Conservation (phyloP, 2,888 invertebrate genomes). For the Meghimatium bilineatum region DNA sequence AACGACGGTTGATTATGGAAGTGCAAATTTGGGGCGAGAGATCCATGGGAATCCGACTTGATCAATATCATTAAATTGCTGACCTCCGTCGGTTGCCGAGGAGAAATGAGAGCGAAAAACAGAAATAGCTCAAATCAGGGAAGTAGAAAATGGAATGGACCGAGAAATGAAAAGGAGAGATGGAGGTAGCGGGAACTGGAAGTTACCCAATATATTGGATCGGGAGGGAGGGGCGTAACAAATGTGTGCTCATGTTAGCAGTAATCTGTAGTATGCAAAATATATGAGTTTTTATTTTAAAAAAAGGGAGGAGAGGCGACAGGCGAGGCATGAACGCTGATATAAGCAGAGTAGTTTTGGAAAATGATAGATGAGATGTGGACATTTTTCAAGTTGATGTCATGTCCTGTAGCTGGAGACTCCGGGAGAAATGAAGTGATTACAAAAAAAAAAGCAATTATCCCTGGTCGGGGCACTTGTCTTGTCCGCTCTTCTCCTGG, state of each 20-base stretch:
- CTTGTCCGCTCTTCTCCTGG: not conserved
- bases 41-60: constrained; percentile 45
- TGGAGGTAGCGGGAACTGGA: not conserved
- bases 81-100: constrained; percentile 33
- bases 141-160: constrained; percentile 34
- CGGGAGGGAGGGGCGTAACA: not conserved
- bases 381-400: constrained; percentile 21
- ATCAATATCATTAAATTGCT: constrained; percentile 48
- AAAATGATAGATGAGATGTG: constrained; percentile 32
- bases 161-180: constrained; percentile 15
- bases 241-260: not conserved
- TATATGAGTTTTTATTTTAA: constrained; percentile 1
- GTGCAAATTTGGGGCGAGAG: constrained; percentile 43
- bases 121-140: constrained; percentile 41
- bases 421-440: constrained; percentile 39
- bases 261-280: not conserved
- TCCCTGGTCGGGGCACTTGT: constrained; percentile 12
- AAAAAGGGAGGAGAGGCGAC: not conserved
- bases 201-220: not conserved
- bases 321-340: not conserved
- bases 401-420: constrained; percentile 27
- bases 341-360: constrained; percentile 5
- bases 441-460: constrained; percentile 39
- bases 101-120: constrained; percentile 36
- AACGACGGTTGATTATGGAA: constrained; percentile 45